Percentiles rank a stretch among this genome's conserved stretches.
phyloP scores from a whole-genome alignment of 2,888 invertebrate species.

The Terebella lapidaria region DNA sequence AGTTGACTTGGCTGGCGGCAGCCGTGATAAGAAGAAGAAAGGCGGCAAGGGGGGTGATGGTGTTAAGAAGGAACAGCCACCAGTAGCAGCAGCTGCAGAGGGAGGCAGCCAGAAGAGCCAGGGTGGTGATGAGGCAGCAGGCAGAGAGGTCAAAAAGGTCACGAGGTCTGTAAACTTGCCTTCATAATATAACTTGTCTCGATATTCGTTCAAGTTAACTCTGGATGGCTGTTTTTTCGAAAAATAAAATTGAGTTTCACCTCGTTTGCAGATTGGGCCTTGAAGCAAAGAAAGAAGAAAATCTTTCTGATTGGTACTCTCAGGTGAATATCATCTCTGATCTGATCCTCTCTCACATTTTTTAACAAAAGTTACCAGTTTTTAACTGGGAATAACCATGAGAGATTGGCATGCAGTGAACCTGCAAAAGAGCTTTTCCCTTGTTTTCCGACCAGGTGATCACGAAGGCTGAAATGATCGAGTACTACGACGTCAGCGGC shows the following conservation, averaged over 20 bases:
- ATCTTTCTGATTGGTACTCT: conserved; percentile 95
- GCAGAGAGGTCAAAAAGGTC: conserved; percentile 68
- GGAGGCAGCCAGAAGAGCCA: too few species aligned
- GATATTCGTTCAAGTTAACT: background rate
- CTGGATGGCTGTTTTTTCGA: background rate
- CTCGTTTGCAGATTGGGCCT: conserved; percentile 68
- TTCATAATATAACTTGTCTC: too few species aligned
- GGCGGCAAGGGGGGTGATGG: conserved; percentile 11
- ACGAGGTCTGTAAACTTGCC: conserved; percentile 60
- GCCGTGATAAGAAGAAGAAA: conserved; percentile 13
- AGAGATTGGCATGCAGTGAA: too few species aligned
- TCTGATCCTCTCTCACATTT: too few species aligned
- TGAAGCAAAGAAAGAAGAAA: conserved; percentile 87
- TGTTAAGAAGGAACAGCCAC: conserved; percentile 1
- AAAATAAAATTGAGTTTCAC: too few species aligned
- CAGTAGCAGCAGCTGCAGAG: conserved; percentile 9
- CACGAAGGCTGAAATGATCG: conserved; percentile 93
- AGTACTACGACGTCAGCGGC: conserved; percentile 98
- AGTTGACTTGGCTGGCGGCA: conserved; percentile 59
- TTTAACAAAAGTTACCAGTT: too few species aligned
- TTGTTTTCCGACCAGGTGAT: conserved; percentile 77
- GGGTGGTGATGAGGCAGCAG: conserved; percentile 15
- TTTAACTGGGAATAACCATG: too few species aligned
- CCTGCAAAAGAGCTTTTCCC: too few species aligned
- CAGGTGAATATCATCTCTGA: too few species aligned